Percentiles rank a stretch among this genome's conserved stretches.
Evolutionary conservation across 53 echinoderm and acorn worm genomes (phyloP).

Genomic region (Antedon mediterranea): DNA sequence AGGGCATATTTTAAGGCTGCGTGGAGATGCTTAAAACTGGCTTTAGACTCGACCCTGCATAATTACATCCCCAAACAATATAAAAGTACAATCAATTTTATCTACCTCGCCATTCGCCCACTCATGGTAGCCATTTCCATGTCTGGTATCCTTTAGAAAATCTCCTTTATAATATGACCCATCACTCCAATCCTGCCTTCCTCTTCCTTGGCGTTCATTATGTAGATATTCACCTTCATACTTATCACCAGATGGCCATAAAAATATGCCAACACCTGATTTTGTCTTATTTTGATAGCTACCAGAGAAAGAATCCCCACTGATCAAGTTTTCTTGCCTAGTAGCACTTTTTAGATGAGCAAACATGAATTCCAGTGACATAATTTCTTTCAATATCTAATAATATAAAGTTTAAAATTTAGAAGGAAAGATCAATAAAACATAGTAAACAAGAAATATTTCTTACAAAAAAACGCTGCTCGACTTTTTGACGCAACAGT

Average conservation of each 20-base stretch:
- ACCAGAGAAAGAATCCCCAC: constrained; percentile 77
- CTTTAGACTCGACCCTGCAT: neutral
- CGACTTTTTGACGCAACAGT: no score
- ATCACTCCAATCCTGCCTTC: constrained; percentile 81
- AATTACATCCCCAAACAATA: neutral
- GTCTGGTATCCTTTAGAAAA: constrained; percentile 71
- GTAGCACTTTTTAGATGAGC: constrained; percentile 70
- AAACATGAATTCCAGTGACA: constrained; percentile 49
- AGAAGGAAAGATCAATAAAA: no score
- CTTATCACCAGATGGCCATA: constrained; percentile 89
- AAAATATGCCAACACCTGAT: constrained; percentile 56
- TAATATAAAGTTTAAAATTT: no score
- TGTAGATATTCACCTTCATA: constrained; percentile 70
- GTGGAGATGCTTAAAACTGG: neutral
- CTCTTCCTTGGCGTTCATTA: constrained; percentile 70
- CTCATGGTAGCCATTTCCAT: constrained; percentile 69
- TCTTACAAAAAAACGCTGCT: no score
- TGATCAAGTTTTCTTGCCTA: constrained; percentile 71
- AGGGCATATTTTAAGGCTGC: no score
- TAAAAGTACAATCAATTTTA: neutral
- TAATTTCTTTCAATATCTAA: no score
- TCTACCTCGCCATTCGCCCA: constrained; percentile 92
- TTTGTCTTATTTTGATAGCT: constrained; percentile 59
- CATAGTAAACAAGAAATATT: no score
- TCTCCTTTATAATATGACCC: constrained; percentile 64